Conservation (phyloP, 1,140 invertebrate genomes). For the Zaprionus vittiger region DNA sequence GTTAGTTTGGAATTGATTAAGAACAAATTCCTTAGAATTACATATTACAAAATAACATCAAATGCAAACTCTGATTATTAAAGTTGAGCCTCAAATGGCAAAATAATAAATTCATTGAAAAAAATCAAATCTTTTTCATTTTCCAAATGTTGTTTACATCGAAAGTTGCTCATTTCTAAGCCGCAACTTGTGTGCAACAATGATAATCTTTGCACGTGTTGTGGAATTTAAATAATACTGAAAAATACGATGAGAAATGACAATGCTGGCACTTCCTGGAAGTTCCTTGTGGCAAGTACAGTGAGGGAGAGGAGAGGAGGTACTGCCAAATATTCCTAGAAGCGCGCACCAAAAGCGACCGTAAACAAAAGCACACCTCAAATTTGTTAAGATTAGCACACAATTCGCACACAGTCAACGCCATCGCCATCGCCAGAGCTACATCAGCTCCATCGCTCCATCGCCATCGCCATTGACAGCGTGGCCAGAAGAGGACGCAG, state of each 20-base stretch:
- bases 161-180: neutral
- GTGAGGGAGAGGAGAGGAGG: neutral
- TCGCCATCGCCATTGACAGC: constrained; percentile 20
- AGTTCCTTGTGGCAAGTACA: neutral
- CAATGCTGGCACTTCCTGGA: neutral
- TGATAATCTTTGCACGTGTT: neutral
- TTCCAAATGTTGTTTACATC: neutral
- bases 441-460: neutral
- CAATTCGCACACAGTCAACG: constrained; percentile 77
- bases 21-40: no score
- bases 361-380: constrained; percentile 76
- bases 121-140: neutral
- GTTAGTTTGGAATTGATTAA: no score
- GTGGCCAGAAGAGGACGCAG: constrained; percentile 35
- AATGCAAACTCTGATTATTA: neutral
- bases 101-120: neutral
- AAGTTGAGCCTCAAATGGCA: neutral
- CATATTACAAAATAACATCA: no score
- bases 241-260: constrained; percentile 6
- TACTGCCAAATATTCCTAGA: neutral
- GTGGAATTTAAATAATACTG: constrained; percentile 2
- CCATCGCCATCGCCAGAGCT: constrained; percentile 16
- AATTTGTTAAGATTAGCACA: constrained; percentile 82
- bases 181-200: neutral
- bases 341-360: constrained; percentile 21